Percentiles rank a stretch among this genome's conserved stretches.
Evolutionary conservation across 2,797 vertebrate genomes (phyloP).

Genomic region (Gila robusta): DNA sequence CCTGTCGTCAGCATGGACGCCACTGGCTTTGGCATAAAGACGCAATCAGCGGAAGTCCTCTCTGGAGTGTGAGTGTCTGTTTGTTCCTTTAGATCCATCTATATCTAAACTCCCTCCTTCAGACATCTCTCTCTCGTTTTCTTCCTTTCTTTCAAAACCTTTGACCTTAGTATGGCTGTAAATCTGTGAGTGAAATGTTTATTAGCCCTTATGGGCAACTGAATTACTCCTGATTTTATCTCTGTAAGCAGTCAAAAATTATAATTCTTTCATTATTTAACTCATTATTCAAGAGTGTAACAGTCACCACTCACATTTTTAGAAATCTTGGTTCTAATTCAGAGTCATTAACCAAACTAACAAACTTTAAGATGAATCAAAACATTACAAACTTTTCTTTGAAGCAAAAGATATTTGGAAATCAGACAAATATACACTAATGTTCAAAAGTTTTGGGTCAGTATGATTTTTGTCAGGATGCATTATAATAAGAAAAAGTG

Average conservation of each 20-base stretch:
- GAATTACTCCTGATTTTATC: not conserved
- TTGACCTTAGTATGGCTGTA: not conserved
- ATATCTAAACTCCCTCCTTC: not conserved
- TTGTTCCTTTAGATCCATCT: not conserved
- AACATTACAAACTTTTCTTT: not conserved
- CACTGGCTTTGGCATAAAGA: slow-evolving; percentile 83
- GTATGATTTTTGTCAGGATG: too few species aligned
- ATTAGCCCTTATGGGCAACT: not conserved
- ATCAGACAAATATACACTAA: not conserved
- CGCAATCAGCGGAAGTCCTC: slow-evolving; percentile 87
- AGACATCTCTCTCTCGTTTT: not conserved
- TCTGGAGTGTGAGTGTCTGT: slow-evolving; percentile 89
- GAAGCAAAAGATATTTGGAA: not conserved
- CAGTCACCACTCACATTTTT: not conserved
- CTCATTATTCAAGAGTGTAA: not conserved
- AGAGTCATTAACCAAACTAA: not conserved
- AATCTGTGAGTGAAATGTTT: slow-evolving; percentile 16
- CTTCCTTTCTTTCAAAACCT: not conserved
- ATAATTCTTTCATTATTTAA: not conserved
- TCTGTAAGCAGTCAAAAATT: not conserved
- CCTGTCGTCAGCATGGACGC: slow-evolving; percentile 87
- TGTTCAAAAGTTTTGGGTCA: not conserved
- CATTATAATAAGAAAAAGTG: not conserved
- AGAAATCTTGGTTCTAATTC: not conserved
- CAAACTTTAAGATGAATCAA: not conserved